A percentile compares a stretch with the other conserved stretches of the same genome.
phyloP scores from a whole-genome alignment of 1,140 invertebrate species.

The Cydia fagiglandana region DNA sequence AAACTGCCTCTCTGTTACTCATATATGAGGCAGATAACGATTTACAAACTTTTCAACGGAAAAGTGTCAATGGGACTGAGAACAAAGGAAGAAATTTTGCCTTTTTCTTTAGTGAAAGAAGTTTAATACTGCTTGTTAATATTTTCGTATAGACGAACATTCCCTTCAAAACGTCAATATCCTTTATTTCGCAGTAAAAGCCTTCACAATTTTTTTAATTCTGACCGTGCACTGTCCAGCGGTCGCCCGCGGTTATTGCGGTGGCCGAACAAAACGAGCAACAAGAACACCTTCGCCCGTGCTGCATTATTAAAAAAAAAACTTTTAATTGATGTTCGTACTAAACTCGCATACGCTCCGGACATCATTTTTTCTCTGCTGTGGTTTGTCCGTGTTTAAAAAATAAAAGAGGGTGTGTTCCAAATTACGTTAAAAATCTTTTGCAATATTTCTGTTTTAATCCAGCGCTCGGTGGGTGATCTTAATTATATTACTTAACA shows the following conservation, averaged over 20 bases:
- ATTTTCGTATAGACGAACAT: background rate
- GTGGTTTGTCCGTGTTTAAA: constrained; percentile 7
- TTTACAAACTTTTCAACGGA: no score
- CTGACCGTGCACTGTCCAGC: background rate
- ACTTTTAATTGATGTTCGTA: constrained; percentile 11
- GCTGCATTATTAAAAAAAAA: constrained; percentile 16
- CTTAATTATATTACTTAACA: constrained; percentile 4
- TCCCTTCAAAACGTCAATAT: background rate
- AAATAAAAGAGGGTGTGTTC: background rate
- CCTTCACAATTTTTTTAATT: background rate
- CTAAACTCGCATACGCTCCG: background rate
- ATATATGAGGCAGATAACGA: no score
- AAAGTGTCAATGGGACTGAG: no score
- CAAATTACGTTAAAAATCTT: constrained; percentile 3
- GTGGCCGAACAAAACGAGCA: constrained; percentile 1
- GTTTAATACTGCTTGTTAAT: no score
- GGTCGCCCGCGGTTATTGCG: background rate
- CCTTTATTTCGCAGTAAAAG: background rate
- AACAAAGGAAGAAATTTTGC: no score
- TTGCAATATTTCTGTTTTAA: background rate
- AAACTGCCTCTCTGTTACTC: no score
- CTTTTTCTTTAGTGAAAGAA: no score
- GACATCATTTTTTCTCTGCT: background rate
- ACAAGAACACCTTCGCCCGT: constrained; percentile 3
- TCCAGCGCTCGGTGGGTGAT: background rate